Conservation (phyloP, 2,888 invertebrate species). For the Hypsopygia costalis region DNA sequence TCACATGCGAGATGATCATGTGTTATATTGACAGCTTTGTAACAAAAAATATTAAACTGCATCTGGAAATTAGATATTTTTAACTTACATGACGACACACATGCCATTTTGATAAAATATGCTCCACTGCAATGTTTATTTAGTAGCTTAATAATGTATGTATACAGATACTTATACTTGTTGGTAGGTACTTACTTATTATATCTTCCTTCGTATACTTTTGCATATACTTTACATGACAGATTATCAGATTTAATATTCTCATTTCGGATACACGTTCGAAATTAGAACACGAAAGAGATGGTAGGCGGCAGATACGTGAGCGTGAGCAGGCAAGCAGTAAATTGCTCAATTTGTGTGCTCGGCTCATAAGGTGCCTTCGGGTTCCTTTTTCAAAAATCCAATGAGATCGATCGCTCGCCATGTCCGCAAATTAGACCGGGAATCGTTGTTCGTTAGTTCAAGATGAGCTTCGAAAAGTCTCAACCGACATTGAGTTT, state of each 20-base stretch:
- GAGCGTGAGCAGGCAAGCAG: conserved; percentile 52
- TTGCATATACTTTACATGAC: no score
- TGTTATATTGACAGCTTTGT: no score
- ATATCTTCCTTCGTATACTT: no score
- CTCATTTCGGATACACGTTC: conserved; percentile 13
- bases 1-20: no score
- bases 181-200: no score
- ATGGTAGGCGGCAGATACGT: conserved; percentile 28
- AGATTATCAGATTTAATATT: not conserved
- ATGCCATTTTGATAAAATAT: no score
- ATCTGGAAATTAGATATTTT: no score
- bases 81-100: no score
- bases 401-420: conserved; percentile 78
- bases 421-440: conserved; percentile 79
- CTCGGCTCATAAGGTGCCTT: conserved; percentile 60
- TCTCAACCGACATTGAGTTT: conserved; percentile 28
- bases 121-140: no score
- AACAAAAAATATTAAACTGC: no score
- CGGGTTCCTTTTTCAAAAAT: conserved; percentile 72
- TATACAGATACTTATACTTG: no score
- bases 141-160: no score
- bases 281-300: conserved; percentile 41
- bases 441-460: conserved; percentile 76
- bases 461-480: conserved; percentile 26
- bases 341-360: conserved; percentile 80